Base-by-base conservation (phyloP, 2,113 vertebrate genomes). In the Laterallus jamaicensis region DNA sequence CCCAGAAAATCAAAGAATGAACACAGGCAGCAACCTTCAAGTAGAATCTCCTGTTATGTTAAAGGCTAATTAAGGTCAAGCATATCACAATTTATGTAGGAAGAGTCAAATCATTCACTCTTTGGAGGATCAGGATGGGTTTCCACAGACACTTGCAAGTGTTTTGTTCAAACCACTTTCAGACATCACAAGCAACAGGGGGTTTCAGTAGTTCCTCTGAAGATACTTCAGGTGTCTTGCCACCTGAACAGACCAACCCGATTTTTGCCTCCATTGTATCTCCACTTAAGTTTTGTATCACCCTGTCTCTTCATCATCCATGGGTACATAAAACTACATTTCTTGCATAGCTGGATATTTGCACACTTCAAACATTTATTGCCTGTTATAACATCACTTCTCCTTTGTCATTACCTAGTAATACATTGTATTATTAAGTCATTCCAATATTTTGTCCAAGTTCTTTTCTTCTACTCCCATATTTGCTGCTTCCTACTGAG, bases 21-120 rank as follows among this genome's bases (percentile, higher is more conserved):
- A 73, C 19, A 22, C 0, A 0, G 29, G 10, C 2, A 1, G 32
- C 12, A 80, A 37, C 22, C 17, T 56, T 88, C 35, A 6, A 17
- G 26, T 15, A 58, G 39, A 78, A 42, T 59, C 15, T 56, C 71
- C 35, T 73, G 12, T 50, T 62, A 13, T 2, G 9, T 18, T 56
- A 47, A 66, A 67, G 55, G 50, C 18, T 73, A 73, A 58, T 77
- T 83, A 83, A 74, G 42, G 55, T 75, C 18, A 83, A 70, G 32
- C 9, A 42, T 22, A 54, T 5, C 21, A 52, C 31, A 56, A 6
- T 71, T 6, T 55, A 2, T 14, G n/a, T 32, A 37, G 59, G 20
- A 80, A 73, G n/a, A 50, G 11, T 47, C 66, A 55, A 58, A 12
- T 70, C 35, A 62, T 69, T 82, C 55, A 67, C 5, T 62, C 24